phyloP scores from a whole-genome alignment of 2,797 vertebrate genomes.

The Hydrophis major region DNA sequence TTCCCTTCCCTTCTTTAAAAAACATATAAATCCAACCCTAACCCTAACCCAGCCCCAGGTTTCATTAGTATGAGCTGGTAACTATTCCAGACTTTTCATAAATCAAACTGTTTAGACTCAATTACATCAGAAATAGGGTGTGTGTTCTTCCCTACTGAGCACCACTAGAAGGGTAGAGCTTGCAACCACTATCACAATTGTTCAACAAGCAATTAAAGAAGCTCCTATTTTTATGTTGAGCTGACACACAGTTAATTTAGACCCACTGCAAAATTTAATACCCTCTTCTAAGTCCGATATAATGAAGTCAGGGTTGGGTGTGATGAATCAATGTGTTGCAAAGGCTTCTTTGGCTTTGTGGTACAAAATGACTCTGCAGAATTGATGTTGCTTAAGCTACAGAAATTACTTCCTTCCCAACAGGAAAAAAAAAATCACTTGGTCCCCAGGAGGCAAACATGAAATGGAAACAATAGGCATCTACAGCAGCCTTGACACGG shows the following conservation, averaged over 20 bases:
- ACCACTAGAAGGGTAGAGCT: conserved; percentile 57
- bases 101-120: conserved; percentile 47
- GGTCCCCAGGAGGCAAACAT: conserved; percentile 30
- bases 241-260: conserved; percentile 71
- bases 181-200: conserved; percentile 61
- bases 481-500: background rate
- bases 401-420: background rate
- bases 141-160: conserved; percentile 46
- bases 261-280: conserved; percentile 66
- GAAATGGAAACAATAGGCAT: conserved; percentile 1
- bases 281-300: conserved; percentile 56
- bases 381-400: background rate
- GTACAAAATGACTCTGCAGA: background rate
- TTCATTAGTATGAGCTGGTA: conserved; percentile 46
- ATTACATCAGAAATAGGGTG: conserved; percentile 26
- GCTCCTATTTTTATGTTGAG: conserved; percentile 66
- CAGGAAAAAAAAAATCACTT: conserved; percentile 14
- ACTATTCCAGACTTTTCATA: conserved; percentile 45
- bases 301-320: conserved; percentile 53
- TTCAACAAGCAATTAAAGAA: conserved; percentile 68
- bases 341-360: conserved; percentile 21
- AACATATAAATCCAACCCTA: background rate
- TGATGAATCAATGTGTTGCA: conserved; percentile 50
- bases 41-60: conserved; percentile 27
- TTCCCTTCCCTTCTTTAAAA: background rate